Conservation (phyloP, 2,113 vertebrate species). For the Hippocampus abdominalis region DNA sequence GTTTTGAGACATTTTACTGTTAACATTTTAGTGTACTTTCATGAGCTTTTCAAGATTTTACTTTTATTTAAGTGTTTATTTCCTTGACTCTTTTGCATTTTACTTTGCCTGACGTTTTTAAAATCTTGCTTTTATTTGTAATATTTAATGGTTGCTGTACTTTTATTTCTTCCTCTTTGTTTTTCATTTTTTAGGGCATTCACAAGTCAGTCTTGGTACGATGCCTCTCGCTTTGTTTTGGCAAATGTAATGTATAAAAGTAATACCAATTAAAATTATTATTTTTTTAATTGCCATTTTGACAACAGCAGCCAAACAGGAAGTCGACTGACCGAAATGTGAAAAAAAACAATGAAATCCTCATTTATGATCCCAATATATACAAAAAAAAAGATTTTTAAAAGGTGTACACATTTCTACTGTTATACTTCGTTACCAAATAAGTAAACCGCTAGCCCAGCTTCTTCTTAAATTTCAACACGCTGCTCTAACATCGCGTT, state of each 20-base stretch:
- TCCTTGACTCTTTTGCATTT: neutral
- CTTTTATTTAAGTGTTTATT: neutral
- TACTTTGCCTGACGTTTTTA: too few relatives aligned
- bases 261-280: too few relatives aligned
- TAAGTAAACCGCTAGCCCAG: neutral
- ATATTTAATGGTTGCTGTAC: too few relatives aligned
- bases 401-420: neutral
- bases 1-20: neutral
- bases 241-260: too few relatives aligned
- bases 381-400: neutral
- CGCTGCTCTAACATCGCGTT: too few relatives aligned
- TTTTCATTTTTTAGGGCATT: too few relatives aligned
- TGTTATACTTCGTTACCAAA: neutral
- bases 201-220: too few relatives aligned
- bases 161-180: too few relatives aligned
- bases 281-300: too few relatives aligned
- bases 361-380: neutral
- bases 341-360: neutral
- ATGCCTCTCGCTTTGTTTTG: too few relatives aligned
- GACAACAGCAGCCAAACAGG: neutral
- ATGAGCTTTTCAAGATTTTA: neutral
- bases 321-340: neutral
- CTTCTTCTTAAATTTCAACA: neutral
- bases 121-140: too few relatives aligned
- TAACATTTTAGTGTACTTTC: neutral